Evolutionary conservation across 2,888 invertebrate genomes (phyloP), one percentile per base, ranked within the genome.

Genomic region (Erebia aethiops): DNA sequence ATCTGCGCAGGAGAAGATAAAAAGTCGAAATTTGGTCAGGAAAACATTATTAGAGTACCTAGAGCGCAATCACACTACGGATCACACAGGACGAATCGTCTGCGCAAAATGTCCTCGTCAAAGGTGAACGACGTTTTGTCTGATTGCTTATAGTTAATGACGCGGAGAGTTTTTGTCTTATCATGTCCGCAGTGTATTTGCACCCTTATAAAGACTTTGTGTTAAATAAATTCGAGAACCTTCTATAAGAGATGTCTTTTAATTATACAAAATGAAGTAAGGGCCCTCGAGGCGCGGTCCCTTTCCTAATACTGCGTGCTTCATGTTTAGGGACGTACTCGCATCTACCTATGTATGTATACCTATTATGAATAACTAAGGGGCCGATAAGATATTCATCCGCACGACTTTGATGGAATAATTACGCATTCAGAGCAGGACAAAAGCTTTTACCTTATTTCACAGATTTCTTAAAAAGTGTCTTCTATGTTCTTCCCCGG

Each of bases 231-330:
- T 16, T 52, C 52, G 52, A 18, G 54, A 35, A 43, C 16, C 41
- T 18, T 60, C 21, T 26, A 10, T 41, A 7, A 5, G 13, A 46
- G 60, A 51, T 51, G 49, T 49, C 62, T 16, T 8, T 21, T 63
- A 21, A 63, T 63, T 63, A 63, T 21, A 51, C 21, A 21, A 63
- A 35, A 63, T 26, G n/a, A 63, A 51, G 62, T 26, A 51, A 60
- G 46, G 43, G 43, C 61, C 46, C 46, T 61, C 13, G 61, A 64
- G 46, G 63, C 46, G 35, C 46, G 35, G 49, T 61, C 16, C 61
- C 61, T 71, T 71, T 56, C 61, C 57, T 14, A 66, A 69, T 14
- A 57, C 51, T 62, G 57, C 65, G 69, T 72, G 69, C 61, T 69
- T 71, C 51, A 67, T 58, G 46, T 56, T 69, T 51, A 69, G 69